Percentiles rank a stretch among this genome's conserved stretches.
Evolutionary conservation across 2,113 vertebrate genomes (phyloP).

Genomic region (Sorex araneus): DNA sequence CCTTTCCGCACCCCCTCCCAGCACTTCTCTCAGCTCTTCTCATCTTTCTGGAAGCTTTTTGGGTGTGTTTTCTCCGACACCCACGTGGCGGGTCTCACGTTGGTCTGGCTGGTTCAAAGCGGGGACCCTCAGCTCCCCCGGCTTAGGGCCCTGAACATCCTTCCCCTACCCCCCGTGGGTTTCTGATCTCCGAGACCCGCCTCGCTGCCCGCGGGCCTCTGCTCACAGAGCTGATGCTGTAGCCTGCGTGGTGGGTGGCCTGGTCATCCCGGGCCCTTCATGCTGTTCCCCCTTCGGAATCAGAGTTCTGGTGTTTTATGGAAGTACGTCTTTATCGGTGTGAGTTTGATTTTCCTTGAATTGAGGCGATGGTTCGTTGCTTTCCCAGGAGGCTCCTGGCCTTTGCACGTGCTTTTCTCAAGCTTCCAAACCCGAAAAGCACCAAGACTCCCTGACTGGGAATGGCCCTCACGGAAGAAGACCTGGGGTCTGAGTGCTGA

Average conservation of each 20-base stretch:
- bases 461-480: neutral
- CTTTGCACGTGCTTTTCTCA: neutral
- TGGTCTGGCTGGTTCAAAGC: neutral
- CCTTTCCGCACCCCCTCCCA: no score
- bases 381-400: neutral
- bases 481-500: constrained; percentile 10
- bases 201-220: constrained; percentile 40
- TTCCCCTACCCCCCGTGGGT: neutral
- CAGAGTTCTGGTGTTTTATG: neutral
- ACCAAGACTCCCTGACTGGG: neutral
- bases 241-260: neutral
- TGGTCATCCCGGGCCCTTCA: no score
- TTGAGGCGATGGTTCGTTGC: neutral
- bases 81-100: neutral
- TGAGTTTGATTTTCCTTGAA: constrained; percentile 2
- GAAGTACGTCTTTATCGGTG: neutral
- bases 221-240: constrained; percentile 68
- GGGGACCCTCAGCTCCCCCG: neutral
- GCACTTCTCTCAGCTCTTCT: neutral
- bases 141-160: neutral
- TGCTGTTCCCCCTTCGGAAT: neutral
- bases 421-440: neutral
- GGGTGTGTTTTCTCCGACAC: constrained; percentile 11
- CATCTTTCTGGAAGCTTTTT: neutral
- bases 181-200: no score